Evolutionary conservation across 2,113 vertebrate species (phyloP).

Genomic region (Lynx canadensis): DNA sequence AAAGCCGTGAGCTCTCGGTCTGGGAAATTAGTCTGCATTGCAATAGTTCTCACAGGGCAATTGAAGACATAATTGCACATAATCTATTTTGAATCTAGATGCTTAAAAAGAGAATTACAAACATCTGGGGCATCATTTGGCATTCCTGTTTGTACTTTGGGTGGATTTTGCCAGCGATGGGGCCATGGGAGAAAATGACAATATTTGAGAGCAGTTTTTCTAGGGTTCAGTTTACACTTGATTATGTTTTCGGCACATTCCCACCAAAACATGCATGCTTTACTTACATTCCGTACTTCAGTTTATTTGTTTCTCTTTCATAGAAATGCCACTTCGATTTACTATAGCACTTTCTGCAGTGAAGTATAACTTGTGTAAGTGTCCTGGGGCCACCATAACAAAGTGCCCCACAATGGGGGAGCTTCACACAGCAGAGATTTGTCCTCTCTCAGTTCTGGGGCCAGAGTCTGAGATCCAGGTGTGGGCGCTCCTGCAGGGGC

Average conservation of each 20-base stretch:
- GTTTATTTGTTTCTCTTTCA: not conserved
- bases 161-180: not conserved
- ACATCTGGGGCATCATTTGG: not conserved
- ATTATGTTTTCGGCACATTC: not conserved
- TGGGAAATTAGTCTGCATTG: not conserved
- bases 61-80: not conserved
- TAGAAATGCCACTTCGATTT: not conserved
- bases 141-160: fast-evolving
- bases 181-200: not conserved
- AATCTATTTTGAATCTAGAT: not conserved
- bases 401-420: not conserved
- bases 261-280: not conserved
- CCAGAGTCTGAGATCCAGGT: not conserved
- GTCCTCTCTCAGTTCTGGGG: not conserved
- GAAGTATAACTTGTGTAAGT: not conserved
- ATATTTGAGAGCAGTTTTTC: not conserved
- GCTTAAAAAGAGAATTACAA: not conserved
- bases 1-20: not conserved
- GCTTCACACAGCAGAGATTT: not conserved
- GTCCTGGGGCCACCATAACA: not conserved
- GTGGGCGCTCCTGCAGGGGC: not conserved
- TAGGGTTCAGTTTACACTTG: not conserved
- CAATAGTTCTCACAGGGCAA: not conserved
- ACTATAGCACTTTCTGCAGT: not conserved
- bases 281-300: fast-evolving